A percentile compares a stretch with the other conserved stretches of the same genome.
Conservation (phyloP, 2,797 vertebrate genomes). For the Triplophysa bombifrons region DNA sequence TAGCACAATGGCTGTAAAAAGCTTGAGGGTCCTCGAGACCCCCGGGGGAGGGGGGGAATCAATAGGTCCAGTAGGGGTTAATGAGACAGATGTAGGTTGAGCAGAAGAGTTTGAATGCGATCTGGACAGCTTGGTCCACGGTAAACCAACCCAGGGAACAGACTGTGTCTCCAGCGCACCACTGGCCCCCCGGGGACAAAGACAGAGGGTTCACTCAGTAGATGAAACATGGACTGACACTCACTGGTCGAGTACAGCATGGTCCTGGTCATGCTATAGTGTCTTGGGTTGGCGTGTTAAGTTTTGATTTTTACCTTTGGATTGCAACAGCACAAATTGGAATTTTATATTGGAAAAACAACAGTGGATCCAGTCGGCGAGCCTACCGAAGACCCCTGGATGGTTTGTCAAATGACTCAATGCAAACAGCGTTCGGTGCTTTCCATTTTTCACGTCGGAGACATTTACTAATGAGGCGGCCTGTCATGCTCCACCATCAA, state of each 20-base stretch:
- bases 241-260: neutral
- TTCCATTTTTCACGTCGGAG: conserved; percentile 27
- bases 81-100: conserved; percentile 53
- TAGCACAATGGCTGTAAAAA: conserved; percentile 42
- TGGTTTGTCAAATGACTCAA: conserved; percentile 39
- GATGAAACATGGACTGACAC: conserved; percentile 33
- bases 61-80: conserved; percentile 61
- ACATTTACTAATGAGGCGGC: conserved; percentile 55
- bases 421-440: neutral
- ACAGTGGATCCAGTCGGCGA: neutral
- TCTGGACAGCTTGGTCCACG: conserved; percentile 51
- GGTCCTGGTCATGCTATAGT: neutral
- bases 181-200: conserved; percentile 15
- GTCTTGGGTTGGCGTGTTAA: neutral
- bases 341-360: conserved; percentile 13
- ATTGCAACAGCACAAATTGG: neutral
- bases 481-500: conserved; percentile 45
- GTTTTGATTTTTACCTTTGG: conserved; percentile 3
- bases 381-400: neutral
- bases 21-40: conserved; percentile 41
- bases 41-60: conserved; percentile 38
- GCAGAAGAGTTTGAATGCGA: conserved; percentile 24
- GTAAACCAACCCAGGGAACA: conserved; percentile 9
- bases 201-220: conserved; percentile 26
- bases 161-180: conserved; percentile 30